Evolutionary conservation across 2,797 vertebrate genomes (phyloP).

Genomic region (Falco naumanni): DNA sequence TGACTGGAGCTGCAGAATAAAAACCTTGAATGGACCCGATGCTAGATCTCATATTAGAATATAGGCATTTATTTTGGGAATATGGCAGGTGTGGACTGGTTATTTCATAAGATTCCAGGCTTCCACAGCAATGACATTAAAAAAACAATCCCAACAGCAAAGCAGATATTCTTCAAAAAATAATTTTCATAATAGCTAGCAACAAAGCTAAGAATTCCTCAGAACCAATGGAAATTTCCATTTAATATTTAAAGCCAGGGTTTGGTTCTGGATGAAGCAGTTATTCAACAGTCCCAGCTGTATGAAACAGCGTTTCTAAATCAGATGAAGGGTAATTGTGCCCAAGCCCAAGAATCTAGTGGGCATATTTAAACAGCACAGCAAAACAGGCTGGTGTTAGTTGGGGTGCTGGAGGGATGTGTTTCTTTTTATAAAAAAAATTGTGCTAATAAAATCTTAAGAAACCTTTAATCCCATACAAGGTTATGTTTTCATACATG

Average conservation of each 20-base stretch:
- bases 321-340: neutral
- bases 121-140: neutral
- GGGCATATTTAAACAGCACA: neutral
- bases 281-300: neutral
- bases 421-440: neutral
- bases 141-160: neutral
- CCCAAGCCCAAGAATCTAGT: neutral
- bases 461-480: neutral
- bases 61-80: neutral
- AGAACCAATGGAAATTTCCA: neutral
- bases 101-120: neutral
- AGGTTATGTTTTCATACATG: neutral
- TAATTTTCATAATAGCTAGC: neutral
- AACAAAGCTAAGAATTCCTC: neutral
- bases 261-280: neutral
- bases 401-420: neutral
- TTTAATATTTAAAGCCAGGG: neutral
- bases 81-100: rapidly evolving
- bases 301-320: neutral
- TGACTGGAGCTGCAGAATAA: neutral
- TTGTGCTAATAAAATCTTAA: neutral
- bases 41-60: neutral
- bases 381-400: neutral
- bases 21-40: neutral
- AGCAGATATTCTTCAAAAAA: neutral